A percentile compares a stretch with the other conserved stretches of the same genome.
phyloP scores from a whole-genome alignment of 2,888 invertebrate genomes.

The Lycophotia porphyrea region DNA sequence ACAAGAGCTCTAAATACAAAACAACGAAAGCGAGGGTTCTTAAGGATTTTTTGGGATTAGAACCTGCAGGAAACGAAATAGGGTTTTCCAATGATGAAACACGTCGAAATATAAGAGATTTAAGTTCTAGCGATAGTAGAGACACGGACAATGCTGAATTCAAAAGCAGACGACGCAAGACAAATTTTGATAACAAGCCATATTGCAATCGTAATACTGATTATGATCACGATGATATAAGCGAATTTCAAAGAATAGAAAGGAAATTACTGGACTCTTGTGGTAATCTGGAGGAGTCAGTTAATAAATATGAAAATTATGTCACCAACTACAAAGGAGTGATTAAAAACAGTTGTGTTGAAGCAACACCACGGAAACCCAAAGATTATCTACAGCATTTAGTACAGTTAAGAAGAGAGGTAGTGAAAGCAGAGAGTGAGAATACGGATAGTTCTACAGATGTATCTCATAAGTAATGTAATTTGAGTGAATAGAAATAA shows the following conservation, averaged over 20 bases:
- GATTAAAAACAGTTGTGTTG: conserved; percentile 46
- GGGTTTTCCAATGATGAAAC: conserved; percentile 56
- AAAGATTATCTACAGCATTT: conserved; percentile 91
- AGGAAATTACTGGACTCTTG: conserved; percentile 80
- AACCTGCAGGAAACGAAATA: conserved; percentile 53
- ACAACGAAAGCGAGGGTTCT: conserved; percentile 73
- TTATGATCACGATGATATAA: conserved; percentile 66
- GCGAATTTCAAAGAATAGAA: conserved; percentile 74
- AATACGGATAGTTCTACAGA: conserved; percentile 72
- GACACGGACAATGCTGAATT: conserved; percentile 58
- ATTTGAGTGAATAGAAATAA: conserved; percentile 17
- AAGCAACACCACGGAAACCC: conserved; percentile 77
- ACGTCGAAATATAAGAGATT: conserved; percentile 62
- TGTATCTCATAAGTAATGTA: conserved; percentile 53
- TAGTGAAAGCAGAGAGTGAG: conserved; percentile 88
- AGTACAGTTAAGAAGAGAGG: conserved; percentile 89
- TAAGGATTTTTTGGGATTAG: conserved; percentile 74
- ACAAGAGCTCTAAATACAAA: conserved; percentile 73
- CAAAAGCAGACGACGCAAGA: conserved; percentile 39
- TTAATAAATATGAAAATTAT: conserved; percentile 80
- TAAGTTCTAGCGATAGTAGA: conserved; percentile 68
- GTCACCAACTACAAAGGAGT: conserved; percentile 68
- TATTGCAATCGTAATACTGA: conserved; percentile 34
- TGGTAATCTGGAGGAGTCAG: conserved; percentile 77
- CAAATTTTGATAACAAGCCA: conserved; percentile 31